These are phyloP conservation scores for Emydura subglobosa DNA, from an alignment of 2,113 vertebrate species.

Conservation along the genomic window DNA sequence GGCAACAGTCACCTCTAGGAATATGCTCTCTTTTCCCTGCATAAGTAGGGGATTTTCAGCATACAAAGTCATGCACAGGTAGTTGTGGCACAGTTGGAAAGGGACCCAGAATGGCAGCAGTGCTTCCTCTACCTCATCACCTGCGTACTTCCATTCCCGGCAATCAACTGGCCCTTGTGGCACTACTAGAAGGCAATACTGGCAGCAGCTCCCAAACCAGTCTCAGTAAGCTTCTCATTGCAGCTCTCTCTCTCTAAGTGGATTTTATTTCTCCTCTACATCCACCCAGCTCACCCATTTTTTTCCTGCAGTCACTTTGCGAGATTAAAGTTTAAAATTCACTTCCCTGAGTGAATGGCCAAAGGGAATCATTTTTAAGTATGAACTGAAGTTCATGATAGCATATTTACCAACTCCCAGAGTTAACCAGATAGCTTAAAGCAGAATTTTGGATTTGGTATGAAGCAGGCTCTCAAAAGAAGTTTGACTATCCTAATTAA, in stretches of 20 bases:
- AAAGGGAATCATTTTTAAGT: not conserved
- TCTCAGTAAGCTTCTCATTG: not conserved
- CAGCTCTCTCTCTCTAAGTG: not conserved
- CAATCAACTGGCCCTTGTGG: not conserved
- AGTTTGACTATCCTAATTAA: accelerated
- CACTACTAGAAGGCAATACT: not conserved
- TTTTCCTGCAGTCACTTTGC: accelerated
- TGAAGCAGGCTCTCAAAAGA: not conserved
- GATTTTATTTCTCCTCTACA: not conserved
- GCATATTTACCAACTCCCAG: not conserved
- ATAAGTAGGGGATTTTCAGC: not conserved
- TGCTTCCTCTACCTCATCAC: not conserved
- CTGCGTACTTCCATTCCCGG: not conserved
- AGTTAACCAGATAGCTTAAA: not conserved
- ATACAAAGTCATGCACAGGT: not conserved
- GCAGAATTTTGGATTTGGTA: not conserved
- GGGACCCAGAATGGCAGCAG: not conserved
- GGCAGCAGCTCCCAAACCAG: not conserved
- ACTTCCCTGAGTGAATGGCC: not conserved
- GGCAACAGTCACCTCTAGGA: not conserved
- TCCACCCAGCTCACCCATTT: accelerated
- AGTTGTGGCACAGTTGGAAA: not conserved
- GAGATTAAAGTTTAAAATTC: not conserved
- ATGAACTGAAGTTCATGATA: not conserved
- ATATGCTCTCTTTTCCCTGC: not conserved